Evolutionary conservation across 2,888 invertebrate species (phyloP).

Genomic region (Campopleginae sp.): DNA sequence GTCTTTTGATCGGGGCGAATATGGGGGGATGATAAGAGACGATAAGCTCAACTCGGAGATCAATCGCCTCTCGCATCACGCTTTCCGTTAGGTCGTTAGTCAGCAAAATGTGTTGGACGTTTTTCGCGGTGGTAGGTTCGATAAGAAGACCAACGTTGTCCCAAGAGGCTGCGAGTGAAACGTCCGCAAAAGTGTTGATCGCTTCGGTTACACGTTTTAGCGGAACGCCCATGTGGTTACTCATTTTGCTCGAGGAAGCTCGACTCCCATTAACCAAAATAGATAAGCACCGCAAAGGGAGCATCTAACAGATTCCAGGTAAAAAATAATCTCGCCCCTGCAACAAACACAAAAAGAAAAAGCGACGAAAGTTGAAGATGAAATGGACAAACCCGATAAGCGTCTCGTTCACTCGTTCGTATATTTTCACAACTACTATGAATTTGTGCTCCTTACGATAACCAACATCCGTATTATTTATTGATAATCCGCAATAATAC

Average conservation of each 20-base stretch:
- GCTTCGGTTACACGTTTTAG: constrained; percentile 86
- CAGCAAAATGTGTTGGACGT: constrained; percentile 89
- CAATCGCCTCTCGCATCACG: constrained; percentile 93
- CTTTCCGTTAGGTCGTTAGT: constrained; percentile 97
- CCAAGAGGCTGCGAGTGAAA: constrained; percentile 92
- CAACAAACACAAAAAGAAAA: background rate
- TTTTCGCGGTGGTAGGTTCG: constrained; percentile 87
- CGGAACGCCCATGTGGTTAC: constrained; percentile 82
- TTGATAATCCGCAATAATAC: background rate
- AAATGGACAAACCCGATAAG: background rate
- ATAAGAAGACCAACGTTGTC: constrained; percentile 97
- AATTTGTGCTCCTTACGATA: background rate
- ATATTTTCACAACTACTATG: background rate
- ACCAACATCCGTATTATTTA: background rate
- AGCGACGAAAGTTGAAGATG: background rate
- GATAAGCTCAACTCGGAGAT: constrained; percentile 90
- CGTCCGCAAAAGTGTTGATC: constrained; percentile 90
- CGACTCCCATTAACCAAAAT: background rate
- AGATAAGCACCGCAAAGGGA: background rate
- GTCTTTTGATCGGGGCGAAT: constrained; percentile 92
- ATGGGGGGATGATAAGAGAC: constrained; percentile 98
- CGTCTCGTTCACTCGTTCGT: background rate
- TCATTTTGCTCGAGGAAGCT: background rate
- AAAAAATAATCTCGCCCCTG: background rate
- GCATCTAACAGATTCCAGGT: background rate